A percentile compares a stretch with the other conserved stretches of the same genome.
These are phyloP conservation scores for Sylvietta virens DNA, from an alignment of 2,113 vertebrate species.

Conservation along the genomic window DNA sequence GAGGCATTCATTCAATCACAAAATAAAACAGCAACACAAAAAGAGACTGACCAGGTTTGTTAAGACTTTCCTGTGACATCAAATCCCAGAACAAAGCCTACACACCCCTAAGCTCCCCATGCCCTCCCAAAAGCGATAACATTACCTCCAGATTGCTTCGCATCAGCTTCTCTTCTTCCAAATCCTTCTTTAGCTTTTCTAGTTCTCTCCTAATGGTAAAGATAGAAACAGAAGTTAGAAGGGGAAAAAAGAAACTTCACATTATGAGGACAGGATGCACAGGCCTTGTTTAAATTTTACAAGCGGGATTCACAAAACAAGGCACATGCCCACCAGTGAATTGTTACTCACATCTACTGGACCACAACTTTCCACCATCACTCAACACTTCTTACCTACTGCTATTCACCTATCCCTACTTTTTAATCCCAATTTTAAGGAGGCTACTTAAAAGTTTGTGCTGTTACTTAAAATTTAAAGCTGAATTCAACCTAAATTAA, in stretches of 20 bases:
- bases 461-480: background rate
- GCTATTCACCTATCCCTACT: background rate
- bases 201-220: constrained; percentile 85
- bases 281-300: background rate
- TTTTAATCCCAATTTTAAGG: background rate
- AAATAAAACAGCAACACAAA: background rate
- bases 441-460: background rate
- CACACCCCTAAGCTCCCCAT: background rate
- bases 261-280: background rate
- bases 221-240: background rate
- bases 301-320: background rate
- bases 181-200: constrained; percentile 81
- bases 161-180: constrained; percentile 86
- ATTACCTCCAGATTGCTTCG: constrained; percentile 87
- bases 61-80: background rate
- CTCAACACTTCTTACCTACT: background rate
- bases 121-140: background rate
- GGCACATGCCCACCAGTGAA: background rate
- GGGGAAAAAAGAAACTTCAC: background rate
- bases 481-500: background rate
- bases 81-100: background rate
- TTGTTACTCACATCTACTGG: background rate
- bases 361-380: background rate
- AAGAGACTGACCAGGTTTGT: background rate
- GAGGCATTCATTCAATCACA: background rate